Evolutionary conservation across 2,888 invertebrate genomes (phyloP).

Genomic region (Magallana nippona): DNA sequence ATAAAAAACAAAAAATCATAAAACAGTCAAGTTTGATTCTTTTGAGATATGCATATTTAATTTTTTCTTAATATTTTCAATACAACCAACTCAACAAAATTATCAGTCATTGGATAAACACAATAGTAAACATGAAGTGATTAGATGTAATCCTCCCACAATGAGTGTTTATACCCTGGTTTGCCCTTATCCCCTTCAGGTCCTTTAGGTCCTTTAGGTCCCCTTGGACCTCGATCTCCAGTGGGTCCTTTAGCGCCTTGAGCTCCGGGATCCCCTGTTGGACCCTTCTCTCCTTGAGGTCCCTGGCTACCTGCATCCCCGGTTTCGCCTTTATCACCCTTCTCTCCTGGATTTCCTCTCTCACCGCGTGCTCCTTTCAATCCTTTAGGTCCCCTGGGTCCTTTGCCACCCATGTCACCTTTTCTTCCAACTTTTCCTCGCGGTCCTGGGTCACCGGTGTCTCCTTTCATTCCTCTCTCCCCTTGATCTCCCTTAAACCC

Average conservation of each 20-base stretch:
- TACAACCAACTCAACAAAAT: too few species aligned
- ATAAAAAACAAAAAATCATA: too few species aligned
- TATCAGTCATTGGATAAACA: too few species aligned
- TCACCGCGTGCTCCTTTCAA: not conserved
- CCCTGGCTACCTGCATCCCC: conserved; percentile 20
- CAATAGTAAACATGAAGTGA: too few species aligned
- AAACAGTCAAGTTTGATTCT: too few species aligned
- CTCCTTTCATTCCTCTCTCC: not conserved
- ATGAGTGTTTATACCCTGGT: not conserved
- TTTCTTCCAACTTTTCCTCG: not conserved
- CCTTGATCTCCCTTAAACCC: not conserved
- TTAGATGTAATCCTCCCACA: too few species aligned
- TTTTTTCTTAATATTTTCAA: too few species aligned
- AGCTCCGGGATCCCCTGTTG: conserved; percentile 30
- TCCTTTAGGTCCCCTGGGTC: conserved; percentile 10
- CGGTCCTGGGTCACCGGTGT: not conserved
- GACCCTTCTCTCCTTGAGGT: conserved; percentile 36
- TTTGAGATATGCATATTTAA: too few species aligned
- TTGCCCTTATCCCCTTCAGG: conserved; percentile 38
- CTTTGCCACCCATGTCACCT: not conserved
- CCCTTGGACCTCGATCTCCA: conserved; percentile 35
- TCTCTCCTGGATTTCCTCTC: not conserved
- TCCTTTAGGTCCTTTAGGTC: conserved; percentile 38
- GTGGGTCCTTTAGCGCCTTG: conserved; percentile 39
- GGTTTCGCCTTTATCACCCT: conserved; percentile 18